Percentiles rank a stretch among this genome's conserved stretches.
Evolutionary conservation across 2,797 vertebrate species (phyloP).

Genomic region (Anguilla anguilla): DNA sequence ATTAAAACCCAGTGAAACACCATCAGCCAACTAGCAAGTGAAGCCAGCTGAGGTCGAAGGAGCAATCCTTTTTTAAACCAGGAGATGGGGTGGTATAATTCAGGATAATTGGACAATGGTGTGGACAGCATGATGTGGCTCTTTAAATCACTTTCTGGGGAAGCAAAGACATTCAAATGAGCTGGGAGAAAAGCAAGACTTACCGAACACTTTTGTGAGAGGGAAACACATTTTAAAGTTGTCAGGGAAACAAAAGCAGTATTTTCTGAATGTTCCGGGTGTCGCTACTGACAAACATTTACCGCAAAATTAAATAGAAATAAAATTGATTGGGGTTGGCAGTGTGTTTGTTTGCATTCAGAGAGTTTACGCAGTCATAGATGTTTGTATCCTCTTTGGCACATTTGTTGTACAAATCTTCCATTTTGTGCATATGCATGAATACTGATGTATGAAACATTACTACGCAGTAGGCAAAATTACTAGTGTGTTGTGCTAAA

Average conservation of each 20-base stretch:
- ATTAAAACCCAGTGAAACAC: neutral
- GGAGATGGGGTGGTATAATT: neutral
- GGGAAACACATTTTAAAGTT: neutral
- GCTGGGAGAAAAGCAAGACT: neutral
- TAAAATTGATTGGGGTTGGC: neutral
- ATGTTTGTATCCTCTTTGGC: neutral
- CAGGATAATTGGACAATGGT: neutral
- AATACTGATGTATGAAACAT: neutral
- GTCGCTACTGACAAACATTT: neutral
- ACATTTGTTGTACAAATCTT: neutral
- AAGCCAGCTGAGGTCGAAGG: neutral
- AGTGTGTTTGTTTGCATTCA: neutral
- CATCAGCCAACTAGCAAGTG: neutral
- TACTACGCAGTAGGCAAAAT: neutral
- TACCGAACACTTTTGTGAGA: neutral
- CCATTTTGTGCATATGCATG: neutral
- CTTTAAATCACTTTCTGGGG: conserved; percentile 24
- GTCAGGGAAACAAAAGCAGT: conserved; percentile 5
- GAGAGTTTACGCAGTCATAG: neutral
- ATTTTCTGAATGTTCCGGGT: neutral
- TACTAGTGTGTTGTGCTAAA: neutral
- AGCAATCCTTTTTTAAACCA: conserved; percentile 11
- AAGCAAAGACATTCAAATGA: conserved; percentile 23
- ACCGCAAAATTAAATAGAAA: neutral
- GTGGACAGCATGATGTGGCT: conserved; percentile 7